A percentile compares a stretch with the other conserved stretches of the same genome.
phyloP scores from a whole-genome alignment of 2,113 vertebrate species.

The Neoarius graeffei region DNA sequence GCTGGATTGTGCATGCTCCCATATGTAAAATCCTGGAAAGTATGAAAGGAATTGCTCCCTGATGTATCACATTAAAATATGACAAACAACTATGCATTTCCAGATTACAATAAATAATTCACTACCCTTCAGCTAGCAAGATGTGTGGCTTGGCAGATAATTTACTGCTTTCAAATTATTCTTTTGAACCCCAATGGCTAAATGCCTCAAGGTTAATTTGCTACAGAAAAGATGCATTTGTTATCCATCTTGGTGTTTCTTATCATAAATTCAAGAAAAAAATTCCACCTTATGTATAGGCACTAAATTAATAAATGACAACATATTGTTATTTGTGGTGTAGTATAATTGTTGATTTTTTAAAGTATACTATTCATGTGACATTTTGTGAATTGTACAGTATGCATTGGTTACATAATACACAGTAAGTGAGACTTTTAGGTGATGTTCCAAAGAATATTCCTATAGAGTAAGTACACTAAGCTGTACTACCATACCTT shows the following conservation, averaged over 20 bases:
- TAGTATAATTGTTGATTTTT: neutral
- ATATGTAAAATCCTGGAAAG: constrained; percentile 60
- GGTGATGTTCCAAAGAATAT: neutral
- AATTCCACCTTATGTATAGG: neutral
- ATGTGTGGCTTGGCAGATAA: constrained; percentile 73
- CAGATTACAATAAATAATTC: constrained; percentile 81
- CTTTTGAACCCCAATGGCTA: constrained; percentile 66
- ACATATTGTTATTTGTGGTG: neutral
- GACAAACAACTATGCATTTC: constrained; percentile 77
- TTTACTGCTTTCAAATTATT: constrained; percentile 71
- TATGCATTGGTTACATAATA: neutral
- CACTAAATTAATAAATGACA: neutral
- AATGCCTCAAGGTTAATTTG: constrained; percentile 71
- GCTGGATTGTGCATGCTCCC: constrained; percentile 49
- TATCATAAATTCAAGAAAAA: constrained; percentile 1
- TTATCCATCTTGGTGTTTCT: constrained; percentile 23
- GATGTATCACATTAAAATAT: constrained; percentile 80
- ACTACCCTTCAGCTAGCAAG: constrained; percentile 72
- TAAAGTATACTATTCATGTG: neutral
- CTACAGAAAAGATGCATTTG: constrained; percentile 52
- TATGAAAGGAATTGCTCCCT: constrained; percentile 73
- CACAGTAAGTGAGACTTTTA: neutral
- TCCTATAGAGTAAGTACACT: neutral
- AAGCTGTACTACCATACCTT: neutral
- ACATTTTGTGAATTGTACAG: neutral